phyloP scores from a whole-genome alignment of 2,888 invertebrate genomes.

The Tethea ocularis region DNA sequence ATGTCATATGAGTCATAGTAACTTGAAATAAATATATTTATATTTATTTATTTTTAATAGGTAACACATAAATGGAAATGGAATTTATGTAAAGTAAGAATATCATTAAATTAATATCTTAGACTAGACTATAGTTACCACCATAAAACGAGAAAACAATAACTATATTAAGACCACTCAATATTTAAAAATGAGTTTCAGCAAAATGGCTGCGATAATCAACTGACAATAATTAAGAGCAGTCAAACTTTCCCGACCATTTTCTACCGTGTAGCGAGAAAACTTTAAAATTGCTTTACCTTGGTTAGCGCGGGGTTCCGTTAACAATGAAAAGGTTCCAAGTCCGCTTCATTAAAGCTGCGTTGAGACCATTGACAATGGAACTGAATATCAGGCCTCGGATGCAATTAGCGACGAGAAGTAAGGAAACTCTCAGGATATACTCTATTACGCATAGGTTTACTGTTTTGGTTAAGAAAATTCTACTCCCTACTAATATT shows the following conservation, averaged over 20 bases:
- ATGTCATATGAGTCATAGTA: too few relatives aligned
- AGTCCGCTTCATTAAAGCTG: constrained; percentile 75
- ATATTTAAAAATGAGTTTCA: constrained; percentile 15
- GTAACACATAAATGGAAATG: too few relatives aligned
- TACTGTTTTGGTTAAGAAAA: not conserved
- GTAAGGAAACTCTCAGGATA: constrained; percentile 25
- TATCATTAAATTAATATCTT: too few relatives aligned
- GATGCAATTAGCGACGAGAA: constrained; percentile 66
- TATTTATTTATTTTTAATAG: too few relatives aligned
- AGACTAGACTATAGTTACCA: not conserved
- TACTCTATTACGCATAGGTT: not conserved
- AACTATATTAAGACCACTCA: not conserved
- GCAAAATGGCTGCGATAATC: constrained; percentile 51
- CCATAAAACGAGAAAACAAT: not conserved
- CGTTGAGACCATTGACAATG: constrained; percentile 62
- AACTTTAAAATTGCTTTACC: constrained; percentile 70
- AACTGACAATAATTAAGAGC: constrained; percentile 65
- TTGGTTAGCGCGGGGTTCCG: constrained; percentile 52
- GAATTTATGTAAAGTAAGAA: too few relatives aligned
- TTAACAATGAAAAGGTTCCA: constrained; percentile 64
- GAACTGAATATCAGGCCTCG: constrained; percentile 54
- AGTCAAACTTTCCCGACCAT: constrained; percentile 58
- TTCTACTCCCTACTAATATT: too few relatives aligned
- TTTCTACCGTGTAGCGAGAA: constrained; percentile 55
- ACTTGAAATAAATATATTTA: too few relatives aligned